phyloP scores from a whole-genome alignment of 2,797 vertebrate species.

The Novumbra hubbsi region DNA sequence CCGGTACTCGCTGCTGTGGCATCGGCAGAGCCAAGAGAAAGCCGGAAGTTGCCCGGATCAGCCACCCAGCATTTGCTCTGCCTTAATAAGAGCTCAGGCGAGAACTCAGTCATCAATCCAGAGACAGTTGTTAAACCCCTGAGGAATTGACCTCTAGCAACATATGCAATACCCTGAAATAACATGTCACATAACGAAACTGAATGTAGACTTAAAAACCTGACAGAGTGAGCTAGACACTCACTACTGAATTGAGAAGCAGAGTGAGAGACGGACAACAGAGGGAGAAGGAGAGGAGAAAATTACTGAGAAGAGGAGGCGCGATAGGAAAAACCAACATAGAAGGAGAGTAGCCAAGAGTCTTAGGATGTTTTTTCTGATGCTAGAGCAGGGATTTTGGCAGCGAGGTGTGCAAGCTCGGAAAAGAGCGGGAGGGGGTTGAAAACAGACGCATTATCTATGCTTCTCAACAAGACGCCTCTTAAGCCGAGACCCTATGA shows the following conservation, averaged over 20 bases:
- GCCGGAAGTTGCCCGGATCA: not conserved
- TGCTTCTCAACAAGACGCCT: not conserved
- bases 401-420: not conserved
- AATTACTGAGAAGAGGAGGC: not conserved
- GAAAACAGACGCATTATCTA: not conserved
- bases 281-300: too few relatives aligned
- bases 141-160: slow-evolving; percentile 9
- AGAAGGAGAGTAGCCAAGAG: not conserved
- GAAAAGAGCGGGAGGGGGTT: not conserved
- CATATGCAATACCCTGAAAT: not conserved
- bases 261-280: too few relatives aligned
- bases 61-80: not conserved
- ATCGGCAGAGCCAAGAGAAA: not conserved
- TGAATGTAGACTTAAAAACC: too few relatives aligned
- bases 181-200: too few relatives aligned
- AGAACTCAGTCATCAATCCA: not conserved
- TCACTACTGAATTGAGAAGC: too few relatives aligned
- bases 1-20: not conserved
- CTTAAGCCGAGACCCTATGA: not conserved
- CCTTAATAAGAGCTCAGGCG: not conserved
- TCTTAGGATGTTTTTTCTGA: not conserved
- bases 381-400: not conserved
- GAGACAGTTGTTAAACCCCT: slow-evolving; percentile 14
- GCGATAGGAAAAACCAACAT: not conserved
- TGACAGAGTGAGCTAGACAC: too few relatives aligned